phyloP scores from a whole-genome alignment of 1,140 invertebrate genomes.

The Charaxes varanes region DNA sequence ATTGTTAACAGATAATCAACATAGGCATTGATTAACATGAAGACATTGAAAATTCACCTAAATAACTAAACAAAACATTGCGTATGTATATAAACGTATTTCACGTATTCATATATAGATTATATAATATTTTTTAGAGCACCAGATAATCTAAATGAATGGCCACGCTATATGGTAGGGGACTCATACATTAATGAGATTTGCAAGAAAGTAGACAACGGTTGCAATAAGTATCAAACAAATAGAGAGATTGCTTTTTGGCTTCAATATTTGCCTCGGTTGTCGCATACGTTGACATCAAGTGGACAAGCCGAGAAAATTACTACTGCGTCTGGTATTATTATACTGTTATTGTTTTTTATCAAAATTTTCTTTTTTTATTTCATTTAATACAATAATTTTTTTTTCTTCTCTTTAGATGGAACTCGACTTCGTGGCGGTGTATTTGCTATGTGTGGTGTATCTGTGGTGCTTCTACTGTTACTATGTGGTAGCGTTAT shows the following conservation, averaged over 20 bases:
- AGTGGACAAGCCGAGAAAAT: conserved; percentile 41
- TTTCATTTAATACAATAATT: background rate
- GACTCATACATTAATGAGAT: conserved; percentile 54
- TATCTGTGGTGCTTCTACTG: conserved; percentile 37
- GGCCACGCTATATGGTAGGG: conserved; percentile 75
- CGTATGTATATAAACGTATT: too few species aligned
- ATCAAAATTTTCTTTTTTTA: conserved; percentile 4
- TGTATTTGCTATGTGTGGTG: conserved; percentile 50
- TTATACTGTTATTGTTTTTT: too few species aligned
- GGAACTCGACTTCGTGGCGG: conserved; percentile 48
- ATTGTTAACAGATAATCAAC: too few species aligned
- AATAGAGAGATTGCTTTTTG: conserved; percentile 50
- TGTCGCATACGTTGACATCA: conserved; percentile 30
- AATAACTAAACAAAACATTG: too few species aligned
- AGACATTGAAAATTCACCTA: too few species aligned
- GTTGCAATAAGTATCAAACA: conserved; percentile 17
- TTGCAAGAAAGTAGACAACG: conserved; percentile 20
- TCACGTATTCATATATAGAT: too few species aligned
- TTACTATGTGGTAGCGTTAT: conserved; percentile 36
- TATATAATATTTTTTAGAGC: conserved; percentile 69
- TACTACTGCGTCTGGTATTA: conserved; percentile 42
- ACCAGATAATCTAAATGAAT: conserved; percentile 71
- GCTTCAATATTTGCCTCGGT: conserved; percentile 58
- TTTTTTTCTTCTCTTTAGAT: conserved; percentile 29
- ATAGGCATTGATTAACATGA: too few species aligned